A percentile compares a stretch with the other conserved stretches of the same genome.
Evolutionary conservation across 64 coral and sea anemone genomes (phyloP).

Genomic region (Montipora efflorescens): DNA sequence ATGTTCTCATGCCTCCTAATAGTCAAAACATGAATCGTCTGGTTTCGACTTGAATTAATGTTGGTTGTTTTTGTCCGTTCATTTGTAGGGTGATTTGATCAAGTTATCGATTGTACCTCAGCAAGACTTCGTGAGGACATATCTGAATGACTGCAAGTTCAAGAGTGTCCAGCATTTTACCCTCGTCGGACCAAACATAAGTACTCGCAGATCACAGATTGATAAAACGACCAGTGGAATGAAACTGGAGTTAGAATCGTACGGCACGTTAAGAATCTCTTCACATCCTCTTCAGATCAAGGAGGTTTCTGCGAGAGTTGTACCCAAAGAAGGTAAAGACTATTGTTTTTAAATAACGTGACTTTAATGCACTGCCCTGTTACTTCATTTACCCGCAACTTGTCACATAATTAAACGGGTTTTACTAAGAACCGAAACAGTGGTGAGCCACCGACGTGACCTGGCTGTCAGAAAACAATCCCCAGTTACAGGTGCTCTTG

Average conservation of each 20-base stretch:
- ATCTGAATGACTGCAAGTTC: conserved; percentile 45
- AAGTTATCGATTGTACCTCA: conserved; percentile 64
- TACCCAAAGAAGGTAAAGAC: conserved; percentile 30
- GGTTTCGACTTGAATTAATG: conserved; percentile 2
- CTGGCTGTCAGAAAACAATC: background rate
- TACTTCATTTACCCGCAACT: no score
- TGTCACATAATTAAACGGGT: no score
- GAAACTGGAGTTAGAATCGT: conserved; percentile 38
- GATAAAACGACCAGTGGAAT: conserved; percentile 62
- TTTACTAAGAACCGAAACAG: no score
- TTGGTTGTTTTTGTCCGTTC: background rate
- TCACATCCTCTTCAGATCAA: conserved; percentile 63
- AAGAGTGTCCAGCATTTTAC: conserved; percentile 51
- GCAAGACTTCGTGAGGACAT: conserved; percentile 43
- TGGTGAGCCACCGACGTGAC: no score
- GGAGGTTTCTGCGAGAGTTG: conserved; percentile 18
- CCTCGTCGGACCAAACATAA: conserved; percentile 61
- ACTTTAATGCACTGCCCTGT: background rate
- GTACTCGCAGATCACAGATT: conserved; percentile 30
- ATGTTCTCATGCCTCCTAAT: conserved; percentile 12
- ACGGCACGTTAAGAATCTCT: conserved; percentile 40
- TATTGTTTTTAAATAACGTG: background rate
- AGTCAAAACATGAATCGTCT: background rate
- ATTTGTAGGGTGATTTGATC: conserved; percentile 42
- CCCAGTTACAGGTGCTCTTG: background rate